Evolutionary conservation across 2,797 vertebrate genomes (phyloP).

Genomic region (Pempheris klunzingeri): DNA sequence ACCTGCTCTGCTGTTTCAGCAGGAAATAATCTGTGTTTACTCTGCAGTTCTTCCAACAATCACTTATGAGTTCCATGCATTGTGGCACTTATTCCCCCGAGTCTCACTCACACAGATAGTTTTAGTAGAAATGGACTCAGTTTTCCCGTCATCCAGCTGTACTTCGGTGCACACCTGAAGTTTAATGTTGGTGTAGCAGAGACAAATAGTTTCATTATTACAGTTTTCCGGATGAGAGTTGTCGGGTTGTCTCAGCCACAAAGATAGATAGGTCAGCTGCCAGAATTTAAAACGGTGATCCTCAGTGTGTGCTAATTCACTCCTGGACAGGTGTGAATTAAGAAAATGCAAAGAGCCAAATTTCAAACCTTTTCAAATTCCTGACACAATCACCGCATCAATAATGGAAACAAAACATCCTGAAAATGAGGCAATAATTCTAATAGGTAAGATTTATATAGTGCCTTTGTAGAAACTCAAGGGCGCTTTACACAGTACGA

Average conservation of each 20-base stretch:
- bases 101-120: neutral
- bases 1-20: slow-evolving; percentile 37
- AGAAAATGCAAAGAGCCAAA: neutral
- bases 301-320: neutral
- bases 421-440: neutral
- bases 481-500: no score
- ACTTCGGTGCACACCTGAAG: neutral
- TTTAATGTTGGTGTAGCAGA: neutral
- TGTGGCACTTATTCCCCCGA: neutral
- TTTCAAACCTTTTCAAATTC: neutral
- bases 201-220: neutral
- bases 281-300: neutral
- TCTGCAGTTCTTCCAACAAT: neutral
- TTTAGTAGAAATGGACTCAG: neutral
- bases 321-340: neutral
- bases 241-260: neutral
- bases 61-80: slow-evolving; percentile 8
- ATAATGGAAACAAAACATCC: neutral
- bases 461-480: no score
- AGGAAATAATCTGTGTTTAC: slow-evolving; percentile 20
- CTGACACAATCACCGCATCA: neutral
- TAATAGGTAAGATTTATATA: no score
- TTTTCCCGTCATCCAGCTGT: neutral
- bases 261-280: neutral
- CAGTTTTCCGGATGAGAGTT: neutral